Conservation (phyloP, 2,797 vertebrate species). For the Coregonus suidteri region DNA sequence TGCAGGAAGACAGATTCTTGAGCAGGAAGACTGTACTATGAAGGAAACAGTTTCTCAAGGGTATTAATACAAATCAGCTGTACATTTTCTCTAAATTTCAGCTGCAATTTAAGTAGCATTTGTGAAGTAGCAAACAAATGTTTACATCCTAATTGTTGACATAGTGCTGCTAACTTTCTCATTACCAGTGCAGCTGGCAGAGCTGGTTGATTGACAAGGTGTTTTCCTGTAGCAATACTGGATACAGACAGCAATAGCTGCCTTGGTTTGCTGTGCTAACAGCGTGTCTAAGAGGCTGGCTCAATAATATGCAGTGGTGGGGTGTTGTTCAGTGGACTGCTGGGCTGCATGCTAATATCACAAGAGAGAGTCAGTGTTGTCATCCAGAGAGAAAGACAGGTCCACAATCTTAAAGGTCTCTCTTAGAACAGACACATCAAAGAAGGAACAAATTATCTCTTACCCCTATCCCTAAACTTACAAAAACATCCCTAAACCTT, state of each 20-base stretch:
- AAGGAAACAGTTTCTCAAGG: neutral
- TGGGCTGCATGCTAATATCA: slow-evolving; percentile 45
- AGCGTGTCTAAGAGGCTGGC: slow-evolving; percentile 29
- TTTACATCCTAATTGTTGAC: slow-evolving; percentile 15
- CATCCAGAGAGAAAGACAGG: slow-evolving; percentile 14
- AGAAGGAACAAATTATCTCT: too few species aligned
- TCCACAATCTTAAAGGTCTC: neutral
- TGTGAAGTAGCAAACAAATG: neutral
- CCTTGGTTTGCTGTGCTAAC: slow-evolving; percentile 37
- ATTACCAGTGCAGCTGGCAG: slow-evolving; percentile 21
- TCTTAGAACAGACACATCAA: neutral
- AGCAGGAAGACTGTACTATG: neutral
- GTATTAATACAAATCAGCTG: neutral
- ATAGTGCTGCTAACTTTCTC: slow-evolving; percentile 27
- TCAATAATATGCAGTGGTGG: slow-evolving; percentile 28
- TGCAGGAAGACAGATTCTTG: too few species aligned
- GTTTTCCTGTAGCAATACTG: slow-evolving; percentile 32
- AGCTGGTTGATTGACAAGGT: slow-evolving; percentile 27
- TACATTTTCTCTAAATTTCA: too few species aligned
- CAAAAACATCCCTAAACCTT: too few species aligned
- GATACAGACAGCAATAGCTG: slow-evolving; percentile 31
- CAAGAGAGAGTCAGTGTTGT: slow-evolving; percentile 43
- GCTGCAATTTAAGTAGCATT: too few species aligned
- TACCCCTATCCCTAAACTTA: too few species aligned
- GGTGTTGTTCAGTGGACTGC: slow-evolving; percentile 28